Percentiles rank a stretch among this genome's conserved stretches.
Evolutionary conservation across 2,888 invertebrate genomes (phyloP).

Genomic region (Nephrotoma appendiculata): DNA sequence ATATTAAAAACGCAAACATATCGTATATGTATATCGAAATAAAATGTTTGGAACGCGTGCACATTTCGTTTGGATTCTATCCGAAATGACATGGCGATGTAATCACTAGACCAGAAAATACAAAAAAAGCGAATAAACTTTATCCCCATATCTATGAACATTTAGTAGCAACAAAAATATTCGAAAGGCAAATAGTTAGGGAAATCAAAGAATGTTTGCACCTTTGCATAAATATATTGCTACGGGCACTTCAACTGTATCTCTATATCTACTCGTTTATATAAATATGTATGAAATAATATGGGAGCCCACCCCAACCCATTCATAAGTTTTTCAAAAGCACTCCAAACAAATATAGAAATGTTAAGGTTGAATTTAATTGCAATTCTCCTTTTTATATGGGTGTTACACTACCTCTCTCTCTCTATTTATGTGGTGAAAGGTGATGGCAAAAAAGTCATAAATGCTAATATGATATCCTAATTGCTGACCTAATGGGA

Average conservation of each 20-base stretch:
- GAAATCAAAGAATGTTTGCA: too few species aligned
- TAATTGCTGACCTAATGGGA: background rate
- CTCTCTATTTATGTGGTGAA: too few species aligned
- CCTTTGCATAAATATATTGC: too few species aligned
- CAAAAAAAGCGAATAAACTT: background rate
- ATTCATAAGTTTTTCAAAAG: background rate
- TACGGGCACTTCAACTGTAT: too few species aligned
- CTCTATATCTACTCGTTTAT: too few species aligned
- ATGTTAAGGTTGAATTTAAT: background rate
- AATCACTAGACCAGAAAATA: background rate
- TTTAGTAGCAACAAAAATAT: background rate
- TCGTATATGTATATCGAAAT: background rate
- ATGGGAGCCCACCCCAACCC: background rate
- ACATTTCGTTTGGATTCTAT: background rate
- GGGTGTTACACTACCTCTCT: background rate
- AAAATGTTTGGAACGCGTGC: background rate
- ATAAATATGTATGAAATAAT: too few species aligned
- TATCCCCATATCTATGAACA: background rate
- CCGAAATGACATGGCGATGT: background rate
- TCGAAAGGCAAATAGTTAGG: background rate
- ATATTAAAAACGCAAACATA: background rate
- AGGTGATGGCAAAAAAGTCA: background rate
- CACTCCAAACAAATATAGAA: background rate
- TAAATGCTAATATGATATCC: background rate
- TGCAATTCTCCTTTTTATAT: background rate